Evolutionary conservation across 2,797 vertebrate genomes (phyloP), one percentile per base, ranked within the genome.

Genomic region (Tragelaphus eurycerus): DNA sequence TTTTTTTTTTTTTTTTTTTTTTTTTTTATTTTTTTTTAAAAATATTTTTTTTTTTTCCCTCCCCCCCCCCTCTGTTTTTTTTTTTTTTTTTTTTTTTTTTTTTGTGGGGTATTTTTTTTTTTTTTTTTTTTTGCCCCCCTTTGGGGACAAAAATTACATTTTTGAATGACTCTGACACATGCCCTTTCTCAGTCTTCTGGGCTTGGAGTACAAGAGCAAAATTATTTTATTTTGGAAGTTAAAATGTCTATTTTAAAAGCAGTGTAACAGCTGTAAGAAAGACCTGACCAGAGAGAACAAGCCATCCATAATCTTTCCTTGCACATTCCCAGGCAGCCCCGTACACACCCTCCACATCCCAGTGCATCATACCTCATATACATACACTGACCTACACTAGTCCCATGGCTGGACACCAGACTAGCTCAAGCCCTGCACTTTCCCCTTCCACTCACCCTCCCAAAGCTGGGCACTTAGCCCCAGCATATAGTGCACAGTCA

Each of bases 311-410:
- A 21, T 50, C 8, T 57, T 31, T 6, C 31, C 34, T 17, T 17
- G 54, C 16, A 10, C 31, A 0, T 59, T 17, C 8, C 31, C 4
- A 8, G 6, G 29, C n/a, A 54, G n/a, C 52, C 48, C 13, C 2
- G 16, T 6, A 14, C 5, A 90, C 43, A n/a, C 54, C 15, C 23
- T 31, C 21, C 31, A 10, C 27, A 9, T 6, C 29, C 1, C 43
- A 76, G 54, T 0, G 2, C 16, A 0, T 60, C 46, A 3, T 4
- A 10, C 1, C 1, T 31, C 7, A 4, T 15, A 50, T 34, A 34
- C 0, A 0, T 2, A 7, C 38, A 38, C 48, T 48, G 48, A 54
- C n/a, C n/a, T 1, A 2, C 16, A n/a, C 81, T 19, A 27, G 6
- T 9, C 27, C 54, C 38, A 0, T 13, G 11, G 21, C 6, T 13